Base-by-base conservation (phyloP, 2,888 invertebrate species). In the Eulithis testata region DNA sequence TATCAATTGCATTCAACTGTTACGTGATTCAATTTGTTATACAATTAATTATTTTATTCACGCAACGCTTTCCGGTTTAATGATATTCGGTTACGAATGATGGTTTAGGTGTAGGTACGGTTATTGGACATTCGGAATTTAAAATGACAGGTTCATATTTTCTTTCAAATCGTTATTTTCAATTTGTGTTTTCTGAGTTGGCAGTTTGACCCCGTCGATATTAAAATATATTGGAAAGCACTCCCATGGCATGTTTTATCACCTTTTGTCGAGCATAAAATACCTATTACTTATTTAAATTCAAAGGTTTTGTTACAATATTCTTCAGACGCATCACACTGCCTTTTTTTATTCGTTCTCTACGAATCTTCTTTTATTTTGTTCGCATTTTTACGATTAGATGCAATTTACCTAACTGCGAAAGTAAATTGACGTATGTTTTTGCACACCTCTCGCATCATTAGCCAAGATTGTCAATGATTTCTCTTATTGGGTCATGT, bases 31-130 rank as follows among this genome's bases (percentile, higher is more conserved):
- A 66, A 73, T 78, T 78, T 72, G 74, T 85, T 85, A 83, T 77
- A 78, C 81, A 83, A 86, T 82, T 84, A 78, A 80, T 83, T 74
- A 88, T 84, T 86, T 80, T 71, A 75, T 83, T 84, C 83, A 84
- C 79, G 85, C 77, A 71, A 70, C 72, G 66, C 73, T 76, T 86
- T 88, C 87, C 87, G 88, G 84, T 76, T 76, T 69, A 21, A 75
- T 81, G 80, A 71, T 72, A 80, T 82, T 78, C 67, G 78, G 79
- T 76, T 76, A 76, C 76, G 71, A 63, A 63, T 66, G 64, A 63
- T 56, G 59, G 40, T 66, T 74, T 73, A 27, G 21, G 7, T 55
- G 43, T 54, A 40, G 12, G 55, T 54, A 63, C 55, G 58, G 75
- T 65, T 67, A 67, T n/a, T 52, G 59, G 47, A 54, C 60, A 51